Evolutionary conservation across 2,888 invertebrate genomes (phyloP).

Genomic region (Amphipoea oculea): DNA sequence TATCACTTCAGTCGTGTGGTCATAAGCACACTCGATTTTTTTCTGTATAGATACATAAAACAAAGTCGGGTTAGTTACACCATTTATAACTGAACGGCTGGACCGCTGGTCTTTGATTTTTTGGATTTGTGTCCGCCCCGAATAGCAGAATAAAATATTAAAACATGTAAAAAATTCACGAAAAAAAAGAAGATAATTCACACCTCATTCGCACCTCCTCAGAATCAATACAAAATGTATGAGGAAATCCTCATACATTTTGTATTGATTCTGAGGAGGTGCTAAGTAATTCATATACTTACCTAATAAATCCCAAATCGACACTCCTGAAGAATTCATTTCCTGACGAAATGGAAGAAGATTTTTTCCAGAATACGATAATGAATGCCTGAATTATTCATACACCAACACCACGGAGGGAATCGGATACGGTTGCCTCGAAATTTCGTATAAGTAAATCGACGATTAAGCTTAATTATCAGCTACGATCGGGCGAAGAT

Average conservation of each 20-base stretch:
- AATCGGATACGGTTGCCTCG: constrained; percentile 57
- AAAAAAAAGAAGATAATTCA: background rate
- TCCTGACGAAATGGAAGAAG: constrained; percentile 62
- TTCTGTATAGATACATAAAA: too few species aligned
- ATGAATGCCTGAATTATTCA: constrained; percentile 74
- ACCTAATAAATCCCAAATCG: constrained; percentile 62
- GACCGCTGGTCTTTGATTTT: too few species aligned
- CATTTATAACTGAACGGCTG: too few species aligned
- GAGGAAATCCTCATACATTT: background rate
- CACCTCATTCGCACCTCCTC: too few species aligned
- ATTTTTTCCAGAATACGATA: constrained; percentile 65
- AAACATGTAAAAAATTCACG: background rate
- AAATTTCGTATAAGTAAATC: constrained; percentile 59
- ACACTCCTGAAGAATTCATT: constrained; percentile 66
- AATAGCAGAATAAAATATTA: background rate
- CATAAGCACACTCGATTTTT: too few species aligned
- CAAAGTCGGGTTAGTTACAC: too few species aligned
- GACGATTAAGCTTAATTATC: constrained; percentile 62
- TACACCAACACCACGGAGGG: constrained; percentile 57
- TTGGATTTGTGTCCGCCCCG: background rate
- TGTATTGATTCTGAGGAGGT: background rate
- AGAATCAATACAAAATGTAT: too few species aligned
- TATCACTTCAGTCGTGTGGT: too few species aligned
- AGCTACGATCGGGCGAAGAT: constrained; percentile 45
- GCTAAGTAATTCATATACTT: constrained; percentile 53